A percentile compares a stretch with the other conserved stretches of the same genome.
These are phyloP conservation scores for Leptodactylus fuscus DNA, from an alignment of 2,113 vertebrate genomes.

Conservation along the genomic window DNA sequence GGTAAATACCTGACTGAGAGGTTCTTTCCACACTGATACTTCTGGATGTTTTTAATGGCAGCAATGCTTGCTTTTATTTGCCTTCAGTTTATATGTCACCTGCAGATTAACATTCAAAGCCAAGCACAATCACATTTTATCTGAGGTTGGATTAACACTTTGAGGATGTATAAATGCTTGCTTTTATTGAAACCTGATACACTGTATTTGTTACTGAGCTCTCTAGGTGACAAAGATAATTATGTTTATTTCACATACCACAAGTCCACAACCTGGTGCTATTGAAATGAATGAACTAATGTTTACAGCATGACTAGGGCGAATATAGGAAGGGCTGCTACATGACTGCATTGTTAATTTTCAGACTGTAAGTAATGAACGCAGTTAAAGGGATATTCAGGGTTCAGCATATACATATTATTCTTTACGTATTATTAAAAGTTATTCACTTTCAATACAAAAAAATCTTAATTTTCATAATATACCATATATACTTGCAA, in stretches of 20 bases:
- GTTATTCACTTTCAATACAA: too few relatives aligned
- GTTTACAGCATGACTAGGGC: not conserved
- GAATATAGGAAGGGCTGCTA: not conserved
- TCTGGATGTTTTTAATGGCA: constrained; percentile 46
- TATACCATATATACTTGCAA: too few relatives aligned
- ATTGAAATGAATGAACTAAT: not conserved
- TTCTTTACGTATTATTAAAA: too few relatives aligned
- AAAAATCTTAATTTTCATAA: too few relatives aligned
- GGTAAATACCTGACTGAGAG: constrained; percentile 9
- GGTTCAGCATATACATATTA: not conserved
- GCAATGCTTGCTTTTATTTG: constrained; percentile 18
- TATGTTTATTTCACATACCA: not conserved
- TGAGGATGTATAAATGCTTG: constrained; percentile 22
- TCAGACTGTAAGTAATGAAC: not conserved
- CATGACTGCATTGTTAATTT: not conserved
- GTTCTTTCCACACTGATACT: not conserved
- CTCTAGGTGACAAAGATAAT: constrained; percentile 50
- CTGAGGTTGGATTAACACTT: constrained; percentile 31
- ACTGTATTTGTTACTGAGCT: constrained; percentile 51
- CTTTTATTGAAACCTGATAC: constrained; percentile 48
- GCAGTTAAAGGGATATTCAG: not conserved
- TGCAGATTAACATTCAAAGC: constrained; percentile 28
- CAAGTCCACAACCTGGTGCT: not conserved
- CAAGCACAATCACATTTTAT: constrained; percentile 33
- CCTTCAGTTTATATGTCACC: constrained; percentile 24